Base-by-base conservation (phyloP, 2,113 vertebrate species). In the Elgaria multicarinata region DNA sequence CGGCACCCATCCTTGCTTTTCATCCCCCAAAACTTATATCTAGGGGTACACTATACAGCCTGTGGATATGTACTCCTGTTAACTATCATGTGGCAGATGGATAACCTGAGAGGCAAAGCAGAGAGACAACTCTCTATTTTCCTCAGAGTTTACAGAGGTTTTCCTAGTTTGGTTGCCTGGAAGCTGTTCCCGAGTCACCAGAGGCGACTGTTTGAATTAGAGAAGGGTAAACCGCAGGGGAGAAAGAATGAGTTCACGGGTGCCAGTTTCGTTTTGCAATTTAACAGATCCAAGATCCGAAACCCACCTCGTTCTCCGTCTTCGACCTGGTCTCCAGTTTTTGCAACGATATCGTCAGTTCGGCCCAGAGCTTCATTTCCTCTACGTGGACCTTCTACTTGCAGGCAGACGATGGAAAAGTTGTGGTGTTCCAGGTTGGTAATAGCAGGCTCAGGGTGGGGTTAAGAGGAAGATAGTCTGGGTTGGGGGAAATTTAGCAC, bases 311-410 rank as follows among this genome's bases (percentile, higher is more conserved):
- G 14, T 93, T 97, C 80, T 99, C 98, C 1, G 91, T 99, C 89
- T 95, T 99, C 87, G 98, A 98, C 92, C 95, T 98, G 33, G 95
- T 99, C 53, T 98, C 98, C 94, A 97, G 97, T 69, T 98, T 99
- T 97, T 99, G 98, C 96, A 99, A 97, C 0, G 98, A 99, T 93
- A 98, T 99, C 0, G 97, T 99, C 96, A 99, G 97, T 97, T 99
- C 99, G 0, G 99, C 99, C 72, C 99, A 99, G 95, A 98, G 98
- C 94, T 98, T 99, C 91, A 98, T 99, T 94, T 99, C 99, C 93
- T 99, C 99, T 93, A 99, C 98, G 58, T 99, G 99, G 99, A 99
- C 99, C 76, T 99, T 99, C 96, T 99, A 99, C 96, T 96, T 99
- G 94, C 99, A 99, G 97, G 98, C 98, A 0, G 99, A 99, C 0